A percentile compares a stretch with the other conserved stretches of the same genome.
These are phyloP conservation scores for Baryphthengus martii DNA, from an alignment of 2,113 vertebrate species.

Conservation along the genomic window DNA sequence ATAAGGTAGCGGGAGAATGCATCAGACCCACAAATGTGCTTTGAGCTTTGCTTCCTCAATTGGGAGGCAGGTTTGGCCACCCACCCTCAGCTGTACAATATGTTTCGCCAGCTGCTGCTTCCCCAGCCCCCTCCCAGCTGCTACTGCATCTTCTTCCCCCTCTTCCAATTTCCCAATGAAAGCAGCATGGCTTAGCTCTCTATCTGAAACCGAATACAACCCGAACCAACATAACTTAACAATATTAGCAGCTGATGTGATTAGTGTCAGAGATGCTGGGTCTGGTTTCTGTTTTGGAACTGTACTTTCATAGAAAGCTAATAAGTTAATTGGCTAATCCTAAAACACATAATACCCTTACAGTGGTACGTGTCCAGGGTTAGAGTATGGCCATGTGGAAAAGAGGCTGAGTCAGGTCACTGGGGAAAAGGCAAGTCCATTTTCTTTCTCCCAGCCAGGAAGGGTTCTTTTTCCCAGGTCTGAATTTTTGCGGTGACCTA, in stretches of 20 bases:
- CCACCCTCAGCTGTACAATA: neutral
- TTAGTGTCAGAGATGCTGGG: slow-evolving; percentile 14
- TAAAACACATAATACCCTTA: slow-evolving; percentile 41
- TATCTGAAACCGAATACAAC: neutral
- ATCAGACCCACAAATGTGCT: neutral
- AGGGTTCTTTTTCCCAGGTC: neutral
- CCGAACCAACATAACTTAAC: neutral
- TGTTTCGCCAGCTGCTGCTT: neutral
- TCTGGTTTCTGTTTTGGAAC: slow-evolving; percentile 55
- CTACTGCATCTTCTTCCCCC: neutral
- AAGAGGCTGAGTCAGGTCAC: slow-evolving; percentile 44
- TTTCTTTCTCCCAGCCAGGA: slow-evolving; percentile 3
- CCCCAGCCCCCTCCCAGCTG: neutral
- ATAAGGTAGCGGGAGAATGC: neutral
- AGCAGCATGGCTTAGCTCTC: neutral
- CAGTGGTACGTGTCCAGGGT: slow-evolving; percentile 31
- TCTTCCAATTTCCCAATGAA: neutral
- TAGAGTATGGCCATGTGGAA: slow-evolving; percentile 13
- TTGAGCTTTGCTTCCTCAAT: neutral
- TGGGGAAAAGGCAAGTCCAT: slow-evolving; percentile 23
- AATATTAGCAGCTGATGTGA: slow-evolving; percentile 30
- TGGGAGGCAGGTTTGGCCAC: neutral
- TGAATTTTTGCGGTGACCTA: slow-evolving; percentile 29
- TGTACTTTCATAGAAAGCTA: slow-evolving; percentile 52
- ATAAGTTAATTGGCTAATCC: slow-evolving; percentile 56